phyloP scores from a whole-genome alignment of 1,140 invertebrate genomes.

The Drosophila baimaii region DNA sequence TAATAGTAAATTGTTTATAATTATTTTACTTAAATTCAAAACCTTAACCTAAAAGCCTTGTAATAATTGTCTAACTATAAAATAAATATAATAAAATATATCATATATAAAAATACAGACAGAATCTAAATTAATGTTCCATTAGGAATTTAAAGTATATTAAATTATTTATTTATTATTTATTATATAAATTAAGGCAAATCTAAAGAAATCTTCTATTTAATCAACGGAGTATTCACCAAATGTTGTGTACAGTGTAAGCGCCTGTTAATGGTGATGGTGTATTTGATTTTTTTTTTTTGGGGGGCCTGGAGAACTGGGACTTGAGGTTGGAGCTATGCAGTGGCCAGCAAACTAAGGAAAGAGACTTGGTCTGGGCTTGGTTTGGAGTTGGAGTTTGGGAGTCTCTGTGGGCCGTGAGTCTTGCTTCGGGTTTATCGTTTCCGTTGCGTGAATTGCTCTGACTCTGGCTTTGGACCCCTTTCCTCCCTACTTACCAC shows the following conservation, averaged over 20 bases:
- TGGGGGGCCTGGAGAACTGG: neutral
- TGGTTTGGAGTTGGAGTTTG: neutral
- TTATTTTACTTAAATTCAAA: neutral
- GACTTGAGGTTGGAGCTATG: neutral
- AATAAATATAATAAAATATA: too few relatives aligned
- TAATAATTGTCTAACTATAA: too few relatives aligned
- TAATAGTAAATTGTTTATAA: too few relatives aligned
- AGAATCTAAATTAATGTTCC: too few relatives aligned
- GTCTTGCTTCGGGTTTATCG: slow-evolving; percentile 31
- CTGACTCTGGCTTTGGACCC: neutral
- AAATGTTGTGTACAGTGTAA: slow-evolving; percentile 4
- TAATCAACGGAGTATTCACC: too few relatives aligned
- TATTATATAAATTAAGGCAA: too few relatives aligned
- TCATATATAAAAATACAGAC: too few relatives aligned
- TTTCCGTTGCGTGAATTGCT: slow-evolving; percentile 53
- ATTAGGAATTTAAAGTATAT: too few relatives aligned
- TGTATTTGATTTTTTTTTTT: neutral
- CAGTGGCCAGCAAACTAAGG: slow-evolving; percentile 8
- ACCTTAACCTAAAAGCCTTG: neutral
- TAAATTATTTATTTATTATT: too few relatives aligned
- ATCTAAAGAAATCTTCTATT: too few relatives aligned
- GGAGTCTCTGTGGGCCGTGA: slow-evolving; percentile 20
- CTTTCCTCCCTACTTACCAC: too few relatives aligned
- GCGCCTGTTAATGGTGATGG: neutral
- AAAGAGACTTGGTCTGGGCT: slow-evolving; percentile 23